Percentiles rank a stretch among this genome's conserved stretches.
phyloP scores from a whole-genome alignment of 2,888 invertebrate genomes.

The Amaurobius ferox region DNA sequence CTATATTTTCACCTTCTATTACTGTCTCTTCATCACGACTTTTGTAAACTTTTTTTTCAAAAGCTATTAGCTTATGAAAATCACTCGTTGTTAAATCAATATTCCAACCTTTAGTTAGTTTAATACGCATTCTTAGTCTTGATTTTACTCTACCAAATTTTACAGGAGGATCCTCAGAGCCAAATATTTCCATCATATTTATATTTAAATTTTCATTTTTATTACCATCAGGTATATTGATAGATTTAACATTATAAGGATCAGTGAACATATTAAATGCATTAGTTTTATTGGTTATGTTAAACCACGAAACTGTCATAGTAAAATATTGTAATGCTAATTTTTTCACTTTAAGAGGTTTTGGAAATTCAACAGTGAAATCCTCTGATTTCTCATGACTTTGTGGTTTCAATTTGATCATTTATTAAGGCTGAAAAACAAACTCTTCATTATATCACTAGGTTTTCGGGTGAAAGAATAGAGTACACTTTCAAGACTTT shows the following conservation, averaged over 20 bases:
- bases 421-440: neutral
- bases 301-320: neutral
- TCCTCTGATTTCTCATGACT: conserved; percentile 13
- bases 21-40: neutral
- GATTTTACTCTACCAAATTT: conserved; percentile 5
- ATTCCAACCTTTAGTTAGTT: neutral
- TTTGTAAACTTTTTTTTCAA: neutral
- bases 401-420: neutral
- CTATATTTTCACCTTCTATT: conserved; percentile 6
- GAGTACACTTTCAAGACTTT: neutral
- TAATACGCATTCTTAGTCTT: conserved; percentile 4
- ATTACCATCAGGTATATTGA: conserved; percentile 13
- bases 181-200: conserved; percentile 4
- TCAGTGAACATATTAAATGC: neutral
- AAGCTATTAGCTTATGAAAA: conserved; percentile 19
- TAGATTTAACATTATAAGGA: neutral
- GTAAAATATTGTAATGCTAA: neutral
- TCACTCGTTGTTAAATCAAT: conserved; percentile 5
- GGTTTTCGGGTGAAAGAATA: neutral
- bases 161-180: neutral
- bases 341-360: neutral
- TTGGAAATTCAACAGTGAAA: neutral
- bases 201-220: neutral
- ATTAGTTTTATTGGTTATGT: conserved; percentile 16
- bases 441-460: neutral